A percentile compares a stretch with the other conserved stretches of the same genome.
phyloP scores from a whole-genome alignment of 2,113 vertebrate species.

The Sceloporus undulatus region DNA sequence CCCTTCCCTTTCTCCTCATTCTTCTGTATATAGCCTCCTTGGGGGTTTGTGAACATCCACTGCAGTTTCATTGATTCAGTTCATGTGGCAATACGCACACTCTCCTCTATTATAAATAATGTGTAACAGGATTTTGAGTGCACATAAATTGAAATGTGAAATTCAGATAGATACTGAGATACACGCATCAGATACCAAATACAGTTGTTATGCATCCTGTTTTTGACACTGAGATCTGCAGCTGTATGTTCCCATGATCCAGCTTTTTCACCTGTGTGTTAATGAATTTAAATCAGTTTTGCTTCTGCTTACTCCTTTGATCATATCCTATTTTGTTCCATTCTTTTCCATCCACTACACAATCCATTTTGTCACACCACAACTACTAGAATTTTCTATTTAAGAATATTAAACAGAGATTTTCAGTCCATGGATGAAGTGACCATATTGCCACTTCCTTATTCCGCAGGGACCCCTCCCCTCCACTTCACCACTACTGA shows the following conservation, averaged over 20 bases:
- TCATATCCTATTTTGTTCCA: background rate
- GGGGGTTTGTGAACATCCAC: conserved; percentile 21
- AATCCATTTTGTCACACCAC: background rate
- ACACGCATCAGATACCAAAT: background rate
- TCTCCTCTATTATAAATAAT: conserved; percentile 10
- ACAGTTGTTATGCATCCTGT: background rate
- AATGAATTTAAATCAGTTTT: background rate
- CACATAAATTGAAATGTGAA: conserved; percentile 7
- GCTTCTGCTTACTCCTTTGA: background rate
- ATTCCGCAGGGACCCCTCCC: no score
- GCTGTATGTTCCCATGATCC: background rate
- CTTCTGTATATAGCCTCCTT: conserved; percentile 14
- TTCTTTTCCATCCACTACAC: background rate
- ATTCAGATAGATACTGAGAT: background rate
- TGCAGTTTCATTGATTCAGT: conserved; percentile 23
- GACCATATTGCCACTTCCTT: no score
- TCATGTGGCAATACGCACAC: conserved; percentile 12
- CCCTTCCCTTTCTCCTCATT: conserved; percentile 16
- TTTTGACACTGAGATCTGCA: background rate
- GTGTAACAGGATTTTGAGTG: conserved; percentile 5
- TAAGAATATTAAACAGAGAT: background rate
- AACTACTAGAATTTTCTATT: background rate
- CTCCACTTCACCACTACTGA: background rate
- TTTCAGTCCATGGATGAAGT: background rate
- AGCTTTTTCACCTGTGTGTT: background rate